Evolutionary conservation across 53 echinoderm and acorn worm genomes (phyloP), one percentile per base, ranked within the genome.

Genomic region (Arbacia lixula): DNA sequence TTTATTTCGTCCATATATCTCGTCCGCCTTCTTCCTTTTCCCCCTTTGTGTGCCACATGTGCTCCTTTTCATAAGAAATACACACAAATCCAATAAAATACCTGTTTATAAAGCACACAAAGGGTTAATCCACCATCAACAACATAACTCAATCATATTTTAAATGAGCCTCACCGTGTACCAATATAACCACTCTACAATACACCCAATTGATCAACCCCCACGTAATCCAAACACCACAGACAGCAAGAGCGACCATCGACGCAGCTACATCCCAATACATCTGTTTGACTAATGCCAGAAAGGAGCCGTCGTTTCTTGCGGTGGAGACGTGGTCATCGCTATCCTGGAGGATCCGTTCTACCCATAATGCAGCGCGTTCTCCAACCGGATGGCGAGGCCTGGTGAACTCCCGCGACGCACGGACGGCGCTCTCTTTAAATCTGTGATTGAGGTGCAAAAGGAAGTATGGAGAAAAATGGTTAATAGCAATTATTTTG

Each of bases 351-450:
- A 74, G 51, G 53, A 77, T 38, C 20, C 58, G 77, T 14, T 22
- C 38, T 77, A 77, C 60, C 77, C 77, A 77, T 2, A 77, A 77
- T 77, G 40, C 77, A 77, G 28, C 58, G 26, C 77, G 77, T 56
- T 77, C 40, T 37, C 60, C 40, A n/a, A n/a, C n/a, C n/a, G 39
- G 4, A 24, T 38, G 11, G 2, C 37, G 36, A 1, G 38, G 57
- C 40, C 58, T 77, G 25, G 60, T 39, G n/a, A 77, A 58, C 11
- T 22, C 19, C 25, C 32, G 17, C 4, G 77, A 77, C 16, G 77
- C 77, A 19, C 19, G 38, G 12, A 12, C 37, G 39, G 77, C 77
- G 20, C 37, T 56, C 31, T 37, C 55, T 40, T 58, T 57, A 30
- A 53, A 74, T 51, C 50, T 74, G 74, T 0, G 30, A 67, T 37